These are phyloP conservation scores for Notarius lentiginosus DNA, from an alignment of 2,113 vertebrate genomes.

Conservation along the genomic window DNA sequence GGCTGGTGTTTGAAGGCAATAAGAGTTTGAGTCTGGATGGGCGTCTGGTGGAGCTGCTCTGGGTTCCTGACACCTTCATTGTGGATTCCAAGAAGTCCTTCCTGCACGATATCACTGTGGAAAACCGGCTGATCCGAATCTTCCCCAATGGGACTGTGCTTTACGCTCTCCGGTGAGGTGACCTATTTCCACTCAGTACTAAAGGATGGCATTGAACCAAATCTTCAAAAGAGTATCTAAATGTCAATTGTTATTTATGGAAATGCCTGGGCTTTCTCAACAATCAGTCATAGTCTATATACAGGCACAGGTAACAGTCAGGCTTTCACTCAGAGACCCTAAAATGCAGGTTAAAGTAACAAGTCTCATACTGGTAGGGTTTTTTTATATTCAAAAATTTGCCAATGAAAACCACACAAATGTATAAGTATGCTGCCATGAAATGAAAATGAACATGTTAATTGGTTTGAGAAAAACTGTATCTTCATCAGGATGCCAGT, in stretches of 20 bases:
- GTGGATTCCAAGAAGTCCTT: constrained; percentile 92
- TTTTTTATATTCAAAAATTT: neutral
- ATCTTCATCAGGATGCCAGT: neutral
- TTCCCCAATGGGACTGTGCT: constrained; percentile 89
- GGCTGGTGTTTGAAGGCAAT: constrained; percentile 85
- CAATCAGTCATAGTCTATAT: neutral
- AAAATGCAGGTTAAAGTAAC: neutral
- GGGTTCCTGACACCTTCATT: constrained; percentile 89
- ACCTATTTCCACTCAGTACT: neutral
- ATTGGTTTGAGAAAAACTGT: neutral
- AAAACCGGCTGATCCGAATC: constrained; percentile 88
- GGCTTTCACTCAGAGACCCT: neutral
- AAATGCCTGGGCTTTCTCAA: neutral
- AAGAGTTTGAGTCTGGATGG: constrained; percentile 89
- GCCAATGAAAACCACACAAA: neutral
- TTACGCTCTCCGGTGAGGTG: constrained; percentile 80
- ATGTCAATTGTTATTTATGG: neutral
- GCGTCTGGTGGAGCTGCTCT: constrained; percentile 86
- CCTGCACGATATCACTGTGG: constrained; percentile 88
- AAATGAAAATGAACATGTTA: neutral
- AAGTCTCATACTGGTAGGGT: neutral
- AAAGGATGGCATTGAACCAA: neutral
- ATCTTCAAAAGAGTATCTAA: neutral
- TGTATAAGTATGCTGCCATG: neutral
- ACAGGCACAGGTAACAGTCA: neutral